Conservation (phyloP, 2,797 vertebrate species). For the Parotocinclus haroldoi region DNA sequence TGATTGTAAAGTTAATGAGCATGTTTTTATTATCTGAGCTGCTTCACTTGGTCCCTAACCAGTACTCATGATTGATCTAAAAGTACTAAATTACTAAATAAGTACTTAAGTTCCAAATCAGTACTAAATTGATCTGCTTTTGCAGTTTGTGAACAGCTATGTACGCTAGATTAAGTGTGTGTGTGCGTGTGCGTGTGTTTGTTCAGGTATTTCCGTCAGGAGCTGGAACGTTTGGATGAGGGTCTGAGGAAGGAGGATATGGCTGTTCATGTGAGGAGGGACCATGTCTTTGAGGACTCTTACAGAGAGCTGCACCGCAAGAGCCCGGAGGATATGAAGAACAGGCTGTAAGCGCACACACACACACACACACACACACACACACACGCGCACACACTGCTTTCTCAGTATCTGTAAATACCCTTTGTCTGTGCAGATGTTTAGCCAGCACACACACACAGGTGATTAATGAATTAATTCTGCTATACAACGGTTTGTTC, state of each 20-base stretch:
- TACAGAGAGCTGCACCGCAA: slow-evolving; percentile 93
- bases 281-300: slow-evolving; percentile 95
- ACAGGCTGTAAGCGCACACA: slow-evolving; percentile 80
- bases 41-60: too few relatives aligned
- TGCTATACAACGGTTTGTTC: too few relatives aligned
- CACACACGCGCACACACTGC: too few relatives aligned
- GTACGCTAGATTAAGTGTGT: background rate
- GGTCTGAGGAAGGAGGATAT: slow-evolving; percentile 94
- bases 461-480: too few relatives aligned
- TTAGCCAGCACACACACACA: too few relatives aligned
- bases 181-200: background rate
- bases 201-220: slow-evolving; percentile 90
- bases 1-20: too few relatives aligned
- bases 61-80: too few relatives aligned
- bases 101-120: too few relatives aligned
- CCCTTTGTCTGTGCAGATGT: too few relatives aligned
- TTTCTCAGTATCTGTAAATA: background rate
- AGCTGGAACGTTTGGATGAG: slow-evolving; percentile 90
- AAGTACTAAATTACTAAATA: too few relatives aligned
- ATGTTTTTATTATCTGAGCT: too few relatives aligned
- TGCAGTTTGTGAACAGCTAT: background rate
- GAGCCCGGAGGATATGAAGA: slow-evolving; percentile 96
- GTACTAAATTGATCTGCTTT: background rate
- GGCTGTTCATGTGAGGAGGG: slow-evolving; percentile 93
- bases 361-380: too few relatives aligned